Evolutionary conservation across 35 echinoderm and acorn worm genomes (phyloP).

Genomic region (Stichopus chloronotus): DNA sequence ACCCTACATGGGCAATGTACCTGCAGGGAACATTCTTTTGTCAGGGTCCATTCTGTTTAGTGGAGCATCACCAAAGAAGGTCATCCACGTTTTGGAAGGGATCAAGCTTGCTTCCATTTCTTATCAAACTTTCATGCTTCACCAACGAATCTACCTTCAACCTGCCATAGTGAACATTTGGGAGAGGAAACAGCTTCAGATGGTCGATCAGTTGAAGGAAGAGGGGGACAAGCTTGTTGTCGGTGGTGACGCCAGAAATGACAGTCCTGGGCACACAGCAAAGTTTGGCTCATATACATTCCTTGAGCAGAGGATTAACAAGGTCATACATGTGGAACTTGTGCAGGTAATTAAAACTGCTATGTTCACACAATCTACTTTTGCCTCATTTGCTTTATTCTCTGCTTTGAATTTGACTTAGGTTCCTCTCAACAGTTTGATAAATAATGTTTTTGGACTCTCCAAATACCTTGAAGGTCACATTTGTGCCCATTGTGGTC

Average conservation of each 20-base stretch:
- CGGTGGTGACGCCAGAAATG: conserved; percentile 71
- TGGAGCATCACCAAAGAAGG: conserved; percentile 44
- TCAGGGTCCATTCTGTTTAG: conserved; percentile 59
- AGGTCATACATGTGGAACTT: conserved; percentile 74
- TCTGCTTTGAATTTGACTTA: too few species aligned
- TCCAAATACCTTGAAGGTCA: too few species aligned
- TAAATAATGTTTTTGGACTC: too few species aligned
- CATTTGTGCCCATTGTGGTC: too few species aligned
- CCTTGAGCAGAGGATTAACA: conserved; percentile 61
- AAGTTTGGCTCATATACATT: conserved; percentile 71
- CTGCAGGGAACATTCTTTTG: conserved; percentile 72
- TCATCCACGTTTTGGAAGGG: neutral
- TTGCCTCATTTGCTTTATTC: neutral
- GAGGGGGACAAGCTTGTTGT: conserved; percentile 26
- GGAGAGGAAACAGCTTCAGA: neutral
- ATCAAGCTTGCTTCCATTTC: neutral
- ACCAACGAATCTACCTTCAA: conserved; percentile 14
- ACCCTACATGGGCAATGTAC: conserved; percentile 52
- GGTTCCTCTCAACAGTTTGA: too few species aligned
- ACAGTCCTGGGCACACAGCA: conserved; percentile 82
- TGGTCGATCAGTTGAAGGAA: conserved; percentile 14
- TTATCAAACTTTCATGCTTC: neutral
- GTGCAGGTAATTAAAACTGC: conserved; percentile 64
- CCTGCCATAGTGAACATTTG: conserved; percentile 16
- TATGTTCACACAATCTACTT: neutral